phyloP scores from a whole-genome alignment of 2,888 invertebrate genomes.

The Salticus scenicus region DNA sequence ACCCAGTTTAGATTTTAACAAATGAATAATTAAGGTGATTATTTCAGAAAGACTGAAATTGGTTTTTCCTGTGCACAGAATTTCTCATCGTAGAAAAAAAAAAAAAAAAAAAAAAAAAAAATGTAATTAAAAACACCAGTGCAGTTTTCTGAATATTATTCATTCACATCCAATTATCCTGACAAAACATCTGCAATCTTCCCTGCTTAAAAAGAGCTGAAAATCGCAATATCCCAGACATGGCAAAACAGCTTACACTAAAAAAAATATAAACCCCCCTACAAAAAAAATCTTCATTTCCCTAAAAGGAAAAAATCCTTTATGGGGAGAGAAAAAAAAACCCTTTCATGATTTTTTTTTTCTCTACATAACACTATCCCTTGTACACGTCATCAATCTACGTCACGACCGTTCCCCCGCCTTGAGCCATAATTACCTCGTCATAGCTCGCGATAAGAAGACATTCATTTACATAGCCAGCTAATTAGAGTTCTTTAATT shows the following conservation, averaged over 20 bases:
- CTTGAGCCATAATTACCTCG: slow-evolving; percentile 64
- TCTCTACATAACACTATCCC: neutral
- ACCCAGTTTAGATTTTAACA: too few relatives aligned
- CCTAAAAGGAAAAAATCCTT: neutral
- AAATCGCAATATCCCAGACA: slow-evolving; percentile 16
- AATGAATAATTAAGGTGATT: too few relatives aligned
- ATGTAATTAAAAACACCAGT: neutral
- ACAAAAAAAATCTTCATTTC: too few relatives aligned
- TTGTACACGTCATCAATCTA: slow-evolving; percentile 31
- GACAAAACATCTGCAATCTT: slow-evolving; percentile 8
- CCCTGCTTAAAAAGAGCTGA: slow-evolving; percentile 6
- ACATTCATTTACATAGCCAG: slow-evolving; percentile 69
- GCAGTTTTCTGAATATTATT: neutral
- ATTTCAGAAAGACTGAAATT: too few relatives aligned
- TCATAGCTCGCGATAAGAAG: slow-evolving; percentile 67
- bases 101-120: too few relatives aligned
- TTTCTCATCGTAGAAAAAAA: too few relatives aligned
- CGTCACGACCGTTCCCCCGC: slow-evolving; percentile 27
- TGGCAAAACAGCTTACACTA: neutral
- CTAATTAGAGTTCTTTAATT: slow-evolving; percentile 70
- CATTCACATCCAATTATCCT: neutral
- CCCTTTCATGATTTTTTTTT: neutral
- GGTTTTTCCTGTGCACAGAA: too few relatives aligned
- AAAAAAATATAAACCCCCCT: neutral
- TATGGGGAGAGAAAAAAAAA: slow-evolving; percentile 1